Base-by-base conservation (phyloP, 2,888 invertebrate genomes). In the Pseudococcus jackbeardsleyi region DNA sequence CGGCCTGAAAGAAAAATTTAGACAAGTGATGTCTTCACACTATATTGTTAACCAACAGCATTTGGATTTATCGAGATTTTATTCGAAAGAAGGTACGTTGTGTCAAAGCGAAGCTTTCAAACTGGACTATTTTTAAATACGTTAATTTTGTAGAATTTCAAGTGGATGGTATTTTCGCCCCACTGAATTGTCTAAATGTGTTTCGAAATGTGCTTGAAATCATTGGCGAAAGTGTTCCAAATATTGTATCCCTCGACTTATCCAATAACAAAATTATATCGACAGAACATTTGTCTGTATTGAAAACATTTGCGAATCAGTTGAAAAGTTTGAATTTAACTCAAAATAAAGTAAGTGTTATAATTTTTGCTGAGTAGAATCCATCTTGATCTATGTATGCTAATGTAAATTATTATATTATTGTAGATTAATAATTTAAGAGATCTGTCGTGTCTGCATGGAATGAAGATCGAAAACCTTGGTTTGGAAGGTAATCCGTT, bases 151-250 rank as follows among this genome's bases (percentile, higher is more conserved):
- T 95, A 94, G 94, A 95, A 90, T 92, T 90, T 54, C 17, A 95
- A 87, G 15, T 8, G 0, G 12, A 72, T 33, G 86, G 72, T 12
- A n/a, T 86, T 42, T 96, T 96, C 91, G 95, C 96, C 91, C 95
- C 95, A 0, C 91, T 97, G 5, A 95, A 94, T 90, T 94, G 96
- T 46, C 94, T 95, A 0, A 92, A 94, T 64, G 94, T 97, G 33
- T 94, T 97, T 93, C 91, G 94, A 85, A 93, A 94, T 12, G 96
- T 95, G 0, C 92, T 97, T 17, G 95, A 96, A 89, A 96, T 98
- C 48, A 96, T 98, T 68, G 93, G 94, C 15, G 95, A 96, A 90
- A 95, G 96, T 91, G 96, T 97, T 91, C 97, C 97, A 0, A 95
- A 96, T 91, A 92, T 97, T 72, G 94, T 94, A 91, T 96, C 96